Evolutionary conservation across 1,140 invertebrate genomes (phyloP).

Genomic region (Solenopsis fugax): DNA sequence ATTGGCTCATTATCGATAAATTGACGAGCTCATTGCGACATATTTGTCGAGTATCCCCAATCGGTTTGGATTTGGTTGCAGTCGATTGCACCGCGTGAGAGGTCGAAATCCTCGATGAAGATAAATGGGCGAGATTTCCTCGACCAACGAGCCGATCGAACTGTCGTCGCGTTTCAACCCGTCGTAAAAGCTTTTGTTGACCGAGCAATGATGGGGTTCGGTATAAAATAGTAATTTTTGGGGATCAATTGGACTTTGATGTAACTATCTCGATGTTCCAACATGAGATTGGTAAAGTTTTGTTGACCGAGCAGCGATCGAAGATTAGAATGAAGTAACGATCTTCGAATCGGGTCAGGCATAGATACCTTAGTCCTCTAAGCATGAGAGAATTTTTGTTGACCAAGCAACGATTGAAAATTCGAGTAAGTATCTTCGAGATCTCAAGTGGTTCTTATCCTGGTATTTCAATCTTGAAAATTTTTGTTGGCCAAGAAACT

Average conservation of each 20-base stretch:
- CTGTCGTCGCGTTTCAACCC: slow-evolving; percentile 37
- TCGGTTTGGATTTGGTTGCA: slow-evolving; percentile 35
- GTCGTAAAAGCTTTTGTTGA: slow-evolving; percentile 62
- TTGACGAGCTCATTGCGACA: slow-evolving; percentile 37
- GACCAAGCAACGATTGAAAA: slow-evolving; percentile 23
- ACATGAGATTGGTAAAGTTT: slow-evolving; percentile 31
- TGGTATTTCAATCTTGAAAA: slow-evolving; percentile 1
- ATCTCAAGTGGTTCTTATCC: neutral
- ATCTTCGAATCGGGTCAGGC: slow-evolving; percentile 5
- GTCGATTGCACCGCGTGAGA: slow-evolving; percentile 12
- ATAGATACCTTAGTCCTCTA: neutral
- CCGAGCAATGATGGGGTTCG: slow-evolving; percentile 38
- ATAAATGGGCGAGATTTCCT: slow-evolving; percentile 56
- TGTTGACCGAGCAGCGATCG: slow-evolving; percentile 41
- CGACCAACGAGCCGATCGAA: slow-evolving; percentile 14
- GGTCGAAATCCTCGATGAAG: slow-evolving; percentile 50
- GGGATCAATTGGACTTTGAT: neutral
- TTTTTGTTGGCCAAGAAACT: neutral
- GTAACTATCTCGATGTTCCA: slow-evolving; percentile 5
- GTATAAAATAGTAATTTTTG: slow-evolving; percentile 45
- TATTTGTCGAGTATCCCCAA: slow-evolving; percentile 40
- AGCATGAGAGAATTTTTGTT: slow-evolving; percentile 16
- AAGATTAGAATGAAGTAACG: slow-evolving; percentile 36
- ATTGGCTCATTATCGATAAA: slow-evolving; percentile 33
- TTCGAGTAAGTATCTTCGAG: slow-evolving; percentile 7